Conservation (phyloP, 2,113 vertebrate genomes). For the Pitta sordida region DNA sequence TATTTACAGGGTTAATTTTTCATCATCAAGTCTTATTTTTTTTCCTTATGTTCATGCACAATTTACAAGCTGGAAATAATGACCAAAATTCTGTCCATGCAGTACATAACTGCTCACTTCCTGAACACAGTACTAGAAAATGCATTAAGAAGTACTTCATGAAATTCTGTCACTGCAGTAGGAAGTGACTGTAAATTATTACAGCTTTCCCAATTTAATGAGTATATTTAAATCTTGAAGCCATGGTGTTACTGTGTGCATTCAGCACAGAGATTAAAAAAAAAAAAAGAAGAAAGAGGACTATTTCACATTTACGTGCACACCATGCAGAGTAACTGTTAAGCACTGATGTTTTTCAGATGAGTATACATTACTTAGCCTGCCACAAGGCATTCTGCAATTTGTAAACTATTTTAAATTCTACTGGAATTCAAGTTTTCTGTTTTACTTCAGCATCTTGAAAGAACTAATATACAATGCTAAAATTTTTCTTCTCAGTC, state of each 20-base stretch:
- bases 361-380: conserved; percentile 46
- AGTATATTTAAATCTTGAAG: conserved; percentile 50
- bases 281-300: not conserved
- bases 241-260: conserved; percentile 10
- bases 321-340: conserved; percentile 36
- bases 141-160: conserved; percentile 31
- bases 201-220: conserved; percentile 55
- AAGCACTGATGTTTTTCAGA: conserved; percentile 51
- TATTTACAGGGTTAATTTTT: not conserved
- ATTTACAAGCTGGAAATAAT: not conserved
- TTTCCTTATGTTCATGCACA: not conserved
- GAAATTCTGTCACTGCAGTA: conserved; percentile 43
- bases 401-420: conserved; percentile 37
- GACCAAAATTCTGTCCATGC: not conserved
- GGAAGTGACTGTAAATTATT: conserved; percentile 67
- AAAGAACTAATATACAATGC: conserved; percentile 22
- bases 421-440: conserved; percentile 43
- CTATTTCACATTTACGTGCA: conserved; percentile 51
- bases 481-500: not conserved
- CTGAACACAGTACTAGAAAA: conserved; percentile 27
- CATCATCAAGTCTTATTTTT: not conserved
- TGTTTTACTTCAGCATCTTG: conserved; percentile 35
- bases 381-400: conserved; percentile 45
- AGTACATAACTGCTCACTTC: not conserved
- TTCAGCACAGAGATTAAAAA: not conserved